phyloP scores from a whole-genome alignment of 2,797 vertebrate species.

The Phrynocephalus vlangalii region DNA sequence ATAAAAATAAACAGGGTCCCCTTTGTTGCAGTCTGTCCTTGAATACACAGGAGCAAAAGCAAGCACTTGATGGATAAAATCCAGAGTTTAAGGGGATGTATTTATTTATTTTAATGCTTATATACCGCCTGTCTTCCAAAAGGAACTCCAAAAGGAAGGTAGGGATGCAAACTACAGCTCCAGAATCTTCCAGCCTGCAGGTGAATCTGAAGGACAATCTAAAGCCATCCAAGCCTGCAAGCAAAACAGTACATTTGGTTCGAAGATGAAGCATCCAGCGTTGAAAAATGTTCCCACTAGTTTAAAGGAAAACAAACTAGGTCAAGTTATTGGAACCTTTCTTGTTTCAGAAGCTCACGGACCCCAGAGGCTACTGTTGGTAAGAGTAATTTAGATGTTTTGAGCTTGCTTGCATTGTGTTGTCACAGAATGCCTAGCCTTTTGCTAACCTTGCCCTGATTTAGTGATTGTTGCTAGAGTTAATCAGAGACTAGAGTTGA shows the following conservation, averaged over 20 bases:
- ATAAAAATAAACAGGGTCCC: not conserved
- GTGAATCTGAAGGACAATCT: not conserved
- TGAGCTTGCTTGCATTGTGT: not conserved
- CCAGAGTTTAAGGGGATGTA: too few species aligned
- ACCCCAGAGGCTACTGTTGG: constrained; percentile 4
- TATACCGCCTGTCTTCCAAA: too few species aligned
- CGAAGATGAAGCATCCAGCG: not conserved
- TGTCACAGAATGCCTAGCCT: not conserved
- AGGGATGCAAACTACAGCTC: too few species aligned
- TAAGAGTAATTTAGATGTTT: not conserved
- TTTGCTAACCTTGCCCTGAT: not conserved
- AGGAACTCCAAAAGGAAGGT: too few species aligned
- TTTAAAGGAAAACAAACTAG: constrained; percentile 15
- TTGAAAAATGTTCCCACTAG: not conserved
- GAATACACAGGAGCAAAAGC: not conserved
- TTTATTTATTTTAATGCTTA: too few species aligned
- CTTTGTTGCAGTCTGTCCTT: not conserved
- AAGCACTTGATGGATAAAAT: too few species aligned
- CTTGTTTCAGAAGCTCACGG: constrained; percentile 12
- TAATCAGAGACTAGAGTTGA: not conserved
- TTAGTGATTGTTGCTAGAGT: not conserved
- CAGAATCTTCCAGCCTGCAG: not conserved
- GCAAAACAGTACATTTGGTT: not conserved
- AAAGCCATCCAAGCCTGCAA: not conserved
- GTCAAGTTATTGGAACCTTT: constrained; percentile 24